These are phyloP conservation scores for Chrysoperla carnea DNA, from an alignment of 1,140 invertebrate species.

Conservation along the genomic window DNA sequence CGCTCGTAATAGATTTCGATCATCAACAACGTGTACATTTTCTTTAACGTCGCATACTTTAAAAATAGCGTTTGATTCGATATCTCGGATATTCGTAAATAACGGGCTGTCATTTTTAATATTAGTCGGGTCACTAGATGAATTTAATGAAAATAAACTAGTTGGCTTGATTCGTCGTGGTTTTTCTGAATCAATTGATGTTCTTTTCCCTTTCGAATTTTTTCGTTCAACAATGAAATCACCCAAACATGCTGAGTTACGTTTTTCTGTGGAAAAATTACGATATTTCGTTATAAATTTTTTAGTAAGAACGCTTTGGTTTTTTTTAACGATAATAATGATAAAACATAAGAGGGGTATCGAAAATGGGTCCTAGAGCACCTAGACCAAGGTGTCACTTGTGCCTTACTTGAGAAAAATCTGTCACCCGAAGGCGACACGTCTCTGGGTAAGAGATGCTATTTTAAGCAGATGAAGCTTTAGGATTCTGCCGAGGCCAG, in stretches of 20 bases:
- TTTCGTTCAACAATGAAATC: conserved; percentile 14
- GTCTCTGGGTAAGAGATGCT: no score
- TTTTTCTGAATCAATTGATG: not conserved
- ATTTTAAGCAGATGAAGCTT: no score
- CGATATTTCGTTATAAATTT: no score
- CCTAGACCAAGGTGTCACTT: no score
- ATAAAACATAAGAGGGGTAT: no score
- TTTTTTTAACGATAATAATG: no score
- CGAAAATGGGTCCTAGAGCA: no score
- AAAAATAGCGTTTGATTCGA: conserved; percentile 17
- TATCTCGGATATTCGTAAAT: not conserved
- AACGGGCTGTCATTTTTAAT: not conserved
- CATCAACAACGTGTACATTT: conserved; percentile 4
- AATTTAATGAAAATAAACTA: conserved; percentile 8
- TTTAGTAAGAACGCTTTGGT: no score
- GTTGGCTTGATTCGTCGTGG: conserved; percentile 17
- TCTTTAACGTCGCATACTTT: conserved; percentile 6
- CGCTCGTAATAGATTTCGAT: conserved; percentile 9
- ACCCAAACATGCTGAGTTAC: conserved; percentile 12
- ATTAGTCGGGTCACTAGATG: conserved; percentile 4
- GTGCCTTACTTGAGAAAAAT: no score
- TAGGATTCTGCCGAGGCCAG: no score
- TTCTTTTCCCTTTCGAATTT: conserved; percentile 11
- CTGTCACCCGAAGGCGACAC: no score
- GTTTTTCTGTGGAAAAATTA: conserved; percentile 1